These are phyloP conservation scores for Mormyrus proboscirostris DNA, from an alignment of 2,797 vertebrate genomes.

Conservation along the genomic window DNA sequence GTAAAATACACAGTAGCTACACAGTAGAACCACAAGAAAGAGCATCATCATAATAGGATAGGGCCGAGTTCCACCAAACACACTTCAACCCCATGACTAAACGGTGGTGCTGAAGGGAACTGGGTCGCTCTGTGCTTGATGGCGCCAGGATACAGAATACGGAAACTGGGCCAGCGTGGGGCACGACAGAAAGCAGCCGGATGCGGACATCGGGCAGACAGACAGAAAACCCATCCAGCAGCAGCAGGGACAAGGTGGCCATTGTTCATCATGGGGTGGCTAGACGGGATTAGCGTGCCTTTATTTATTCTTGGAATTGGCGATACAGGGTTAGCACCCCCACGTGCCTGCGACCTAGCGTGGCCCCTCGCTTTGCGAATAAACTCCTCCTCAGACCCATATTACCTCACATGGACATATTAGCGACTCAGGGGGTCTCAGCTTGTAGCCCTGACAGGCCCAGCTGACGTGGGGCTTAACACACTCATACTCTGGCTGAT, in stretches of 20 bases:
- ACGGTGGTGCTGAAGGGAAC: neutral
- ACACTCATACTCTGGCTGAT: neutral
- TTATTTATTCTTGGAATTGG: neutral
- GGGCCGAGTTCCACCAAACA: neutral
- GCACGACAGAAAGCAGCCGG: neutral
- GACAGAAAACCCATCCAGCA: neutral
- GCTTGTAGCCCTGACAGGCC: neutral
- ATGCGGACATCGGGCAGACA: neutral
- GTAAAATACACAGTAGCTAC: conserved; percentile 8
- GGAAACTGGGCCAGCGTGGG: neutral
- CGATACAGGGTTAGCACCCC: neutral
- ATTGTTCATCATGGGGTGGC: neutral
- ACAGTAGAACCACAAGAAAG: neutral
- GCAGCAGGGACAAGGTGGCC: neutral
- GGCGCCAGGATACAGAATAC: neutral
- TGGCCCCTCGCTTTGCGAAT: neutral
- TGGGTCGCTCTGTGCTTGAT: neutral
- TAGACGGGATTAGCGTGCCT: neutral
- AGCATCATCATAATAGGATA: neutral
- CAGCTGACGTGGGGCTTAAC: neutral
- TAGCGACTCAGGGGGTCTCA: neutral
- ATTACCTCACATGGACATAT: neutral
- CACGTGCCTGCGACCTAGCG: neutral
- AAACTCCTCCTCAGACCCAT: neutral
- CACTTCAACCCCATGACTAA: neutral